Evolutionary conservation across 2,113 vertebrate genomes (phyloP), one percentile per base, ranked within the genome.

Genomic region (Ageneiosus marmoratus): DNA sequence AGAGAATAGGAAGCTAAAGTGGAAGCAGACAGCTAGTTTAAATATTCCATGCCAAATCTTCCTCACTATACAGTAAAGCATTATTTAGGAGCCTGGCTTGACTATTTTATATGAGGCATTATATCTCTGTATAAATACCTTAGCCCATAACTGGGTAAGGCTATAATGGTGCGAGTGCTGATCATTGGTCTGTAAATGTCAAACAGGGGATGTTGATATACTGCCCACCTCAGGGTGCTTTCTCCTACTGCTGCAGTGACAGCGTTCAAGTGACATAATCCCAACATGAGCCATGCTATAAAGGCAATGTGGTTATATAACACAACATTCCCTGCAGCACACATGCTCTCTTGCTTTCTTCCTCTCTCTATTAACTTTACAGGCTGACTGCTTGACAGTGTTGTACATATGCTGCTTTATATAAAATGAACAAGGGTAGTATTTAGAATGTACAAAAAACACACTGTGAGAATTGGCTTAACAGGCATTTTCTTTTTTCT

Each of bases 201-300:
- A 92, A 91, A 91, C 90, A 81, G 85, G 89, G 89, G 76, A 82
- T 88, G 88, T 81, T 93, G 91, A 93, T 91, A 91, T 93, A 94
- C 84, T 80, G 88, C 89, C 80, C n/a, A 83, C 88, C 78, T 84
- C 90, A 83, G 88, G 85, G 83, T 91, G 91, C 91, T 89, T 91
- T 88, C 90, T 92, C 84, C 89, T 91, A 88, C 84, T 89, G 86
- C 88, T 81, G 87, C 89, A 92, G 87, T 90, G 89, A 91, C 92
- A 90, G 81, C 88, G 86, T 86, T 88, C 41, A 83, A 89, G 89
- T 92, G 91, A 91, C 90, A 91, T 89, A 90, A 92, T 91, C 90
- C 91, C 85, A 90, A 88, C 87, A 90, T 70, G 81, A 87, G 86
- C 80, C 79, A 82, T 79, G 89, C 86, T 88, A 87, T 87, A 87